Conservation (phyloP, 1,140 invertebrate genomes). For the Aphelenchoides avenae region DNA sequence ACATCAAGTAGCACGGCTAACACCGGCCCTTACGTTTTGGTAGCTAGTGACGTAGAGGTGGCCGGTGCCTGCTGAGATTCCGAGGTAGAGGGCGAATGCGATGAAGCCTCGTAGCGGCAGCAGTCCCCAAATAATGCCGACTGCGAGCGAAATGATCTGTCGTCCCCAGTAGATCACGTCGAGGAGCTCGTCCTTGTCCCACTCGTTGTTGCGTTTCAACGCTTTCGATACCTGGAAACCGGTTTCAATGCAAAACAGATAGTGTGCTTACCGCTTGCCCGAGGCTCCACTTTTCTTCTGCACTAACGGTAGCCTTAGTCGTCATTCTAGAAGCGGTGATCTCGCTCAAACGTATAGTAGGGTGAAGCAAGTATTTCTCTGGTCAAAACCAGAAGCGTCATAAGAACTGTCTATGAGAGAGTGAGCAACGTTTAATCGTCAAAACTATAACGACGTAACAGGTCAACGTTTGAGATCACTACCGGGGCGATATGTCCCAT, state of each 20-base stretch:
- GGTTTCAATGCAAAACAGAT: no score
- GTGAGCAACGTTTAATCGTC: no score
- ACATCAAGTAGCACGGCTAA: background rate
- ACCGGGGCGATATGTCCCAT: constrained; percentile 47
- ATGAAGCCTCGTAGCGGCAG: constrained; percentile 49
- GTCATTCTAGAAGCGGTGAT: no score
- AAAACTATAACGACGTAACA: no score
- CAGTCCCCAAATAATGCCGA: constrained; percentile 51
- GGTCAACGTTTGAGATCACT: constrained; percentile 39
- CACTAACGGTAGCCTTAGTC: no score
- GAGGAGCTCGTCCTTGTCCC: constrained; percentile 56
- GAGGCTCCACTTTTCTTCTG: no score
- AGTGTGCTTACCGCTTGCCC: no score
- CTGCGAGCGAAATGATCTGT: constrained; percentile 42
- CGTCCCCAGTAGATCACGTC: constrained; percentile 57
- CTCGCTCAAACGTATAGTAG: no score
- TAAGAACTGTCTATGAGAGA: no score
- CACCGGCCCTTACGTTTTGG: constrained; percentile 37
- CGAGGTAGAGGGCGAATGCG: constrained; percentile 49
- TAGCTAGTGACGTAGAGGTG: constrained; percentile 51
- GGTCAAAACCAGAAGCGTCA: no score
- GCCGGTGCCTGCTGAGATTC: constrained; percentile 37
- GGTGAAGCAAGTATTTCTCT: no score
- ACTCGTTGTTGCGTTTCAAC: constrained; percentile 26
- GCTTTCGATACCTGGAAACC: constrained; percentile 49